Conservation (phyloP, 2,113 vertebrate species). For the Microcebus griseorufus region DNA sequence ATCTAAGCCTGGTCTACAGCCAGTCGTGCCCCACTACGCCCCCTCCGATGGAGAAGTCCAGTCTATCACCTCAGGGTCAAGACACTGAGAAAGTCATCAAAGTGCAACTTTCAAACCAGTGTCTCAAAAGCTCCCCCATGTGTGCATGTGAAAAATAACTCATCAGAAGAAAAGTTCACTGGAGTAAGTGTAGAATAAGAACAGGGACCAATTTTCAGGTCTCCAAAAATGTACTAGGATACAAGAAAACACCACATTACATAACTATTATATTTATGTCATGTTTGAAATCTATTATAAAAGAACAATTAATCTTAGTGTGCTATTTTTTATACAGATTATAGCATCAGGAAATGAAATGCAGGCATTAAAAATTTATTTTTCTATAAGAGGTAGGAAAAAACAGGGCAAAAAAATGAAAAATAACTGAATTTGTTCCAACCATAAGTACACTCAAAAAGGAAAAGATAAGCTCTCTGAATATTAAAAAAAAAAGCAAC, state of each 20-base stretch:
- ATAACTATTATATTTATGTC: background rate
- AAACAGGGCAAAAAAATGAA: background rate
- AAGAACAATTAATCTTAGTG: background rate
- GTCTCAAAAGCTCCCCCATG: slow-evolving; percentile 70
- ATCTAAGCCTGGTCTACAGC: slow-evolving; percentile 19
- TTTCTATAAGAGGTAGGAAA: background rate
- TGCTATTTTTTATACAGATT: background rate
- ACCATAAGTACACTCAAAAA: background rate
- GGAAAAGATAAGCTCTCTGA: background rate
- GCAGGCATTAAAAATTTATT: background rate
- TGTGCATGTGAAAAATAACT: slow-evolving; percentile 51
- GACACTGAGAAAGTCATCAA: background rate
- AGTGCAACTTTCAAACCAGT: background rate
- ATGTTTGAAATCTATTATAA: background rate
- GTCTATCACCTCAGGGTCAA: slow-evolving; percentile 16
- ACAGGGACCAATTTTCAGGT: background rate
- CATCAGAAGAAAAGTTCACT: background rate
- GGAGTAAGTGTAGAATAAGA: background rate
- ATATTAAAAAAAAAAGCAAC: background rate
- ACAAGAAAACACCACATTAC: background rate
- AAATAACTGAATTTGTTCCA: background rate
- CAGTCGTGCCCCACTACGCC: background rate
- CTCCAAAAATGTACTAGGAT: background rate
- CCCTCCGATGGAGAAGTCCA: background rate
- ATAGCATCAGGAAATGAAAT: background rate